These are phyloP conservation scores for Rotaria macrura DNA, from an alignment of 2,888 invertebrate genomes.

Conservation along the genomic window DNA sequence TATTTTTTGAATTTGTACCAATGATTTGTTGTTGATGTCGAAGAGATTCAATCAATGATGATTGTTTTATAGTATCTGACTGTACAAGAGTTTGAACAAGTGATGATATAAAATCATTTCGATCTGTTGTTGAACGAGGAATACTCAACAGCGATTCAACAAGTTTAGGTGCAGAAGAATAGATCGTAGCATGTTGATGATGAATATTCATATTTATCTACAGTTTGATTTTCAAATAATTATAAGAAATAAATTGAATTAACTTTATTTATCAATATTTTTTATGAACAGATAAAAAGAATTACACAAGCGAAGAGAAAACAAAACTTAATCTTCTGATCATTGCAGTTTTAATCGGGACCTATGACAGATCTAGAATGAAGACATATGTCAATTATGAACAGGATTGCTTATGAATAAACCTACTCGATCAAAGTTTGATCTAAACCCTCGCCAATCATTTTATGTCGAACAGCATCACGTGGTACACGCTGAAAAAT, in stretches of 20 bases:
- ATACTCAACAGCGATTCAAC: no score
- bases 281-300: neutral
- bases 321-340: neutral
- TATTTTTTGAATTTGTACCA: constrained; percentile 16
- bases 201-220: neutral
- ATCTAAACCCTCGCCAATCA: neutral
- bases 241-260: neutral
- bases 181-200: neutral
- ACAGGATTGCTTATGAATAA: neutral
- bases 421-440: neutral
- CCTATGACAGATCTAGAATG: neutral
- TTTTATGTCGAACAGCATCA: neutral
- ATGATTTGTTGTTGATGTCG: constrained; percentile 19
- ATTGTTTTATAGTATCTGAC: neutral
- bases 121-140: neutral
- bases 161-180: neutral
- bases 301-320: neutral
- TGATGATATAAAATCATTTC: neutral
- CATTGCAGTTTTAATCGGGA: neutral
- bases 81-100: neutral
- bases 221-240: neutral
- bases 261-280: neutral
- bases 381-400: neutral
- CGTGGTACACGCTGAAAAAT: neutral
- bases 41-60: constrained; percentile 21